Base-by-base conservation (phyloP, 2,888 invertebrate genomes). In the Emmelina monodactyla region DNA sequence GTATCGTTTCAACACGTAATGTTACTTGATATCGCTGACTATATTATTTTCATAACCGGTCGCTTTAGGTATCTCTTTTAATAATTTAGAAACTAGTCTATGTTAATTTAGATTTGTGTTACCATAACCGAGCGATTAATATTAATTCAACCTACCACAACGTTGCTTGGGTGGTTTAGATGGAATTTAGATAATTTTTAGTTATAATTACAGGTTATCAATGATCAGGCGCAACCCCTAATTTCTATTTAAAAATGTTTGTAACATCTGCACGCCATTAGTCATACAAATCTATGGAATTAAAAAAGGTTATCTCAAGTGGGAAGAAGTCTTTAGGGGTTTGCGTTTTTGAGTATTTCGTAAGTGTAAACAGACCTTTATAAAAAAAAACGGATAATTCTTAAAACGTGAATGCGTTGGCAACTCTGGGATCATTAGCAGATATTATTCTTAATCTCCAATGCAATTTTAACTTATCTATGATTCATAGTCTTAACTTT, bases 141-240 rank as follows among this genome's bases (percentile, higher is more conserved):
- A 28, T 28, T 45, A 51, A 49, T 50, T 53, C 49, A 55, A 53
- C 45, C 50, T 42, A 51, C 50, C 51, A 45, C 52, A 55, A 50
- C 54, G 50, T 60, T 60, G 52, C 71, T 57, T 73, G 75, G 75
- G 75, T 75, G 75, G 75, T 50, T 60, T 43, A 60, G 70, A 71
- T 73, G 51, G 47, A 37, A 37, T 33, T 37, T 32, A 39, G 71
- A 75, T 72, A 70, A 51, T 37, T 53, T 62, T 58, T 59, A 60
- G 61, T 70, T 37, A 54, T 25, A 25, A 25, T 72, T 71, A 75
- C 73, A 72, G 72, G 65, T 65, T 58, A 61, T 56, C 64, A 53
- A 30, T 53, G 60, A 63, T 60, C 58, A 63, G 53, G 65, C 62
- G 62, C 54, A 71, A 69, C 70, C 75, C 69, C 65, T 67, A 69